A percentile compares a stretch with the other conserved stretches of the same genome.
Conservation (phyloP, 2,797 vertebrate species). For the Acipenser ruthenus region DNA sequence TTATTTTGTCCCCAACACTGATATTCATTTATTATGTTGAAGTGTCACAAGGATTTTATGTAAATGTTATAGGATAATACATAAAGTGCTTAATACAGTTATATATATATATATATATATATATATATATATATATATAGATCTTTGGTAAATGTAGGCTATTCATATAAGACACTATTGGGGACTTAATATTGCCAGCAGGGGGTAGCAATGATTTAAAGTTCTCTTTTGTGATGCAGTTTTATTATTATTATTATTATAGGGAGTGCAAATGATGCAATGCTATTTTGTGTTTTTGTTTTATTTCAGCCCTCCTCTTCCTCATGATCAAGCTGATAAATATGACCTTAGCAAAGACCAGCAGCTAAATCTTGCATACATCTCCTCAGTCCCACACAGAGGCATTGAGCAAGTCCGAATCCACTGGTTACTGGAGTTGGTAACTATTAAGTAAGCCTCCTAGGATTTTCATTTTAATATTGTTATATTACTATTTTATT, state of each 20-base stretch:
- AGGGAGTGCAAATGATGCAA: not conserved
- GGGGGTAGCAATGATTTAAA: no score
- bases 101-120: no score
- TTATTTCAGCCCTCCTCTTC: conserved; percentile 75
- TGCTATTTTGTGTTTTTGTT: conserved; percentile 14
- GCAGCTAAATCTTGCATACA: conserved; percentile 80
- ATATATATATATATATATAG: no score
- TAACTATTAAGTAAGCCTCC: conserved; percentile 69
- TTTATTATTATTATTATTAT: conserved; percentile 9
- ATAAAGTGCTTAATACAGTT: no score
- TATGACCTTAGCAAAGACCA: conserved; percentile 86
- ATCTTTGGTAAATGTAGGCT: no score
- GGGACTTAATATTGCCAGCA: no score
- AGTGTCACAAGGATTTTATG: no score
- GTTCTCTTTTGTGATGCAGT: not conserved
- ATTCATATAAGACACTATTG: no score
- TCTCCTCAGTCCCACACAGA: conserved; percentile 79
- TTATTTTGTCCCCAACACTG: no score
- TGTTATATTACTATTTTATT: not conserved
- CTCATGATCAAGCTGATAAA: conserved; percentile 67
- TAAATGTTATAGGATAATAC: no score
- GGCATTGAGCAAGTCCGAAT: conserved; percentile 87
- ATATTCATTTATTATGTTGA: no score
- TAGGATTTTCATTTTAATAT: not conserved
- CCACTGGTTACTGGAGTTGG: conserved; percentile 89